Evolutionary conservation across 1,140 invertebrate species (phyloP).

Genomic region (Paramacrobiotus metropolitanus): DNA sequence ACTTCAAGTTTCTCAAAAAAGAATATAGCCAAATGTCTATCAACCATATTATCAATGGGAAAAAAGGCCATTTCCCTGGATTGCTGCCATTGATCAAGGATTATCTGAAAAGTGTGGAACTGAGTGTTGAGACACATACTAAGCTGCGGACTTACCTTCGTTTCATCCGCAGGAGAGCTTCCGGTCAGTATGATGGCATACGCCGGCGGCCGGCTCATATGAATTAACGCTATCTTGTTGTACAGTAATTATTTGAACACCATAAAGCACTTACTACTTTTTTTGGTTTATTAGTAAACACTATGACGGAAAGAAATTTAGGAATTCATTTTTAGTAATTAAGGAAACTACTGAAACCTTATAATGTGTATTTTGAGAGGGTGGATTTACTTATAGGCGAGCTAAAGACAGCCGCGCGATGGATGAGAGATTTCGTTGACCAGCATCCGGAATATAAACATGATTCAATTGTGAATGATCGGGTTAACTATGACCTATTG

Average conservation of each 20-base stretch:
- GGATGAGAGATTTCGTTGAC: slow-evolving; percentile 71
- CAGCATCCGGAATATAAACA: slow-evolving; percentile 65
- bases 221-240: no score
- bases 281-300: neutral
- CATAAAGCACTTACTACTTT: no score
- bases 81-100: slow-evolving; percentile 73
- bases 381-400: slow-evolving; percentile 16
- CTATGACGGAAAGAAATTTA: neutral
- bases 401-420: slow-evolving; percentile 54
- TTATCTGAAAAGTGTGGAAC: slow-evolving; percentile 73
- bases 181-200: no score
- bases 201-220: no score
- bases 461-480: slow-evolving; percentile 65
- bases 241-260: no score
- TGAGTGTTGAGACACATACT: slow-evolving; percentile 86
- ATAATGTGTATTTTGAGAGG: neutral
- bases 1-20: slow-evolving; percentile 19
- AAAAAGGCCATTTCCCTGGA: slow-evolving; percentile 70
- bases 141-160: slow-evolving; percentile 88
- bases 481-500: slow-evolving; percentile 78
- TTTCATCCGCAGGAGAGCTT: slow-evolving; percentile 67
- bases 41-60: slow-evolving; percentile 92
- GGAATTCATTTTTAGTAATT: neutral
- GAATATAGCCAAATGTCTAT: slow-evolving; percentile 53
- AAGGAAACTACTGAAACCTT: neutral